These are phyloP conservation scores for Cephus pygmeus DNA, from an alignment of 2,888 invertebrate genomes.

Conservation along the genomic window DNA sequence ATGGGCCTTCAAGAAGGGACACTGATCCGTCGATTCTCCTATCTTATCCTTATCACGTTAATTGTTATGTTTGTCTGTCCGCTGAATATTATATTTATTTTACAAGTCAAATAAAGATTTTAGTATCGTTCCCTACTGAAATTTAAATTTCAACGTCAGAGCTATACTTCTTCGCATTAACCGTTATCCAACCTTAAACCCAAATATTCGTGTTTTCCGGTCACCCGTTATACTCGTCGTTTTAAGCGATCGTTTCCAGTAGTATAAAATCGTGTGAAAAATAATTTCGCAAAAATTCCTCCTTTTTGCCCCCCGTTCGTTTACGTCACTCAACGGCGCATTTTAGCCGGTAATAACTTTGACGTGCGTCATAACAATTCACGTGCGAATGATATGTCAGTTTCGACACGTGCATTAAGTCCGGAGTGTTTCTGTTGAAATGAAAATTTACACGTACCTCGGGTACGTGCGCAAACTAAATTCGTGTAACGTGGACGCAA, in stretches of 20 bases:
- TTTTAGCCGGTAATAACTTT: not conserved
- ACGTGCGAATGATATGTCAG: not conserved
- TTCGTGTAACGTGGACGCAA: not conserved
- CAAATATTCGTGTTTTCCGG: not conserved
- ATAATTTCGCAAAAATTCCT: not conserved
- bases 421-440: not conserved
- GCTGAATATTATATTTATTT: not conserved
- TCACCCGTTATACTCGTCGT: not conserved
- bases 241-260: not conserved
- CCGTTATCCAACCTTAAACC: not conserved
- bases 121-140: not conserved
- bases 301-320: too few relatives aligned
- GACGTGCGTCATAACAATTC: not conserved
- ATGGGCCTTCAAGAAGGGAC: conserved; percentile 74
- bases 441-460: not conserved
- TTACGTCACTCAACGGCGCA: not conserved
- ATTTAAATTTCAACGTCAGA: not conserved
- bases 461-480: not conserved
- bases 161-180: not conserved
- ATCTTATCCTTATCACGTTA: conserved; percentile 7
- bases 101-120: conserved; percentile 6
- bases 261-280: not conserved
- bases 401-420: not conserved
- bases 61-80: not conserved
- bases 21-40: conserved; percentile 33